Conservation (phyloP, 2,797 vertebrate genomes). For the Ctenopoma kingsleyae region DNA sequence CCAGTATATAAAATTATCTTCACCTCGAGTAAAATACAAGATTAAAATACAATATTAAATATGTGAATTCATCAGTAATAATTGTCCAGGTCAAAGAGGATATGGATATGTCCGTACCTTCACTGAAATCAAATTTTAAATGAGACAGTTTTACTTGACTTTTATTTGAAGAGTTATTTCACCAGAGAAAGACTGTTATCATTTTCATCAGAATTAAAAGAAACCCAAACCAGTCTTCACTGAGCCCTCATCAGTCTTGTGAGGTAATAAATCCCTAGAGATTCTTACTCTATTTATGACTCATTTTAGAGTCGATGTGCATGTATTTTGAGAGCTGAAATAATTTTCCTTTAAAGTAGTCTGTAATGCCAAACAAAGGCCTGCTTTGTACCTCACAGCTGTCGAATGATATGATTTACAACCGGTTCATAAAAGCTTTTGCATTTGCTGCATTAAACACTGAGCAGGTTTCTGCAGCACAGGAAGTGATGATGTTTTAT, state of each 20-base stretch:
- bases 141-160: too few species aligned
- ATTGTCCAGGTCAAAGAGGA: too few species aligned
- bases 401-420: constrained; percentile 55
- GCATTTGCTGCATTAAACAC: constrained; percentile 34
- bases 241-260: too few species aligned
- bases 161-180: neutral
- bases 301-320: neutral
- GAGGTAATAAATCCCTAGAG: too few species aligned
- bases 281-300: constrained; percentile 3
- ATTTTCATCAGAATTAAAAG: neutral
- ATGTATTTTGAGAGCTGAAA: constrained; percentile 25
- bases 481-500: constrained; percentile 44
- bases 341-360: constrained; percentile 26
- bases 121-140: too few species aligned
- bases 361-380: constrained; percentile 19
- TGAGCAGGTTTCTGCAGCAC: constrained; percentile 24
- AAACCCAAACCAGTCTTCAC: too few species aligned
- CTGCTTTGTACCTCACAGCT: constrained; percentile 5
- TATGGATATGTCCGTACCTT: too few species aligned
- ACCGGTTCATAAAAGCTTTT: constrained; percentile 39
- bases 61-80: too few species aligned
- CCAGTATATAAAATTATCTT: neutral
- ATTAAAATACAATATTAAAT: constrained; percentile 3
- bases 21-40: neutral
- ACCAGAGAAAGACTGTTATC: neutral